Percentiles rank a stretch among this genome's conserved stretches.
Conservation (phyloP, 2,797 vertebrate species). For the Tragopan temminckii region DNA sequence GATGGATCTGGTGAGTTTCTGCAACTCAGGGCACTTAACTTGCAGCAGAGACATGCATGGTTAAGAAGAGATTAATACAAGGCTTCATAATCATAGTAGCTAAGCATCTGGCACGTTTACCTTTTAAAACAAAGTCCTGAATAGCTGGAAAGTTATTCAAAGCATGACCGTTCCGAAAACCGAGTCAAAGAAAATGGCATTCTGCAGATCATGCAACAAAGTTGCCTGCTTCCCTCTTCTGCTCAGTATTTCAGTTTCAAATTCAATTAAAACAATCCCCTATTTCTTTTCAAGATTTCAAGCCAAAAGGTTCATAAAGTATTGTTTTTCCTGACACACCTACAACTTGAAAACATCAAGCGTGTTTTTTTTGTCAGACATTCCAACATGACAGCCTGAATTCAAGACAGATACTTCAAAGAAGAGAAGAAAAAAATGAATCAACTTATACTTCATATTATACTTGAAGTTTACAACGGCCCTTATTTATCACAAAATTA, state of each 20-base stretch:
- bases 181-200: fast-evolving
- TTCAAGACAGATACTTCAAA: background rate
- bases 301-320: fast-evolving
- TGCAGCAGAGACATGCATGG: fast-evolving
- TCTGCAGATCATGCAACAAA: background rate
- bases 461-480: background rate
- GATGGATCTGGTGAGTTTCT: background rate
- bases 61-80: background rate
- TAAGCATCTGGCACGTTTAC: background rate
- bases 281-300: background rate
- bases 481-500: background rate
- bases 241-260: background rate
- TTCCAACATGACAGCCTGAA: background rate
- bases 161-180: background rate
- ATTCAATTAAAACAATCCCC: background rate
- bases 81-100: background rate
- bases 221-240: background rate
- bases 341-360: background rate
- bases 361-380: background rate
- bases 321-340: background rate
- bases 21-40: background rate
- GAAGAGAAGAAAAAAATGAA: background rate
- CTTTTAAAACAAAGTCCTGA: background rate
- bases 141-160: background rate
- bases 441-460: background rate